A percentile compares a stretch with the other conserved stretches of the same genome.
Conservation (phyloP, 2,113 vertebrate genomes). For the Beaufortia kweichowensis region DNA sequence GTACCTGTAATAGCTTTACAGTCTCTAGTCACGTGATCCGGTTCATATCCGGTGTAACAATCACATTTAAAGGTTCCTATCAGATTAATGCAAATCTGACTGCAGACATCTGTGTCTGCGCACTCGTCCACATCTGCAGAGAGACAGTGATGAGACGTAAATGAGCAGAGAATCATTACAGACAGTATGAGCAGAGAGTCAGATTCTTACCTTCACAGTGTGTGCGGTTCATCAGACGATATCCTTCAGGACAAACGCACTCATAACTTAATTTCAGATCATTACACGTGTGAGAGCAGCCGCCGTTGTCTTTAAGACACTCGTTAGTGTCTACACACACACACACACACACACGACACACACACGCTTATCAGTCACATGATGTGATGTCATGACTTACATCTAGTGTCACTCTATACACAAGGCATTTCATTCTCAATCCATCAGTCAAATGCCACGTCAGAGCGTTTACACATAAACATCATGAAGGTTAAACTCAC, state of each 20-base stretch:
- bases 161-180: too few relatives aligned
- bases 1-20: conserved; percentile 82
- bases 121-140: conserved; percentile 84
- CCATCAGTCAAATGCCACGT: too few relatives aligned
- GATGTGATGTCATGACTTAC: too few relatives aligned
- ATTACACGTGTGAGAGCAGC: conserved; percentile 80
- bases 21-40: conserved; percentile 73
- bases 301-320: conserved; percentile 75
- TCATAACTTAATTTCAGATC: conserved; percentile 81
- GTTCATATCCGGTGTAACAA: conserved; percentile 75
- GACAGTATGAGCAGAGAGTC: too few relatives aligned
- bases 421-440: too few relatives aligned
- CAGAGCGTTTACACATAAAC: neutral
- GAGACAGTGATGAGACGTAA: neutral
- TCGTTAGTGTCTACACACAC: conserved; percentile 76
- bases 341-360: neutral
- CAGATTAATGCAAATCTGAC: conserved; percentile 83
- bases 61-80: conserved; percentile 83
- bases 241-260: conserved; percentile 81
- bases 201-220: conserved; percentile 79
- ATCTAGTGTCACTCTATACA: too few relatives aligned
- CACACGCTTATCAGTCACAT: neutral
- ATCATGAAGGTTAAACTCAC: conserved; percentile 68
- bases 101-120: conserved; percentile 74
- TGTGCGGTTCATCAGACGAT: conserved; percentile 68